Base-by-base conservation (phyloP, 2,113 vertebrate genomes). In the Poeciliopsis occidentalis region DNA sequence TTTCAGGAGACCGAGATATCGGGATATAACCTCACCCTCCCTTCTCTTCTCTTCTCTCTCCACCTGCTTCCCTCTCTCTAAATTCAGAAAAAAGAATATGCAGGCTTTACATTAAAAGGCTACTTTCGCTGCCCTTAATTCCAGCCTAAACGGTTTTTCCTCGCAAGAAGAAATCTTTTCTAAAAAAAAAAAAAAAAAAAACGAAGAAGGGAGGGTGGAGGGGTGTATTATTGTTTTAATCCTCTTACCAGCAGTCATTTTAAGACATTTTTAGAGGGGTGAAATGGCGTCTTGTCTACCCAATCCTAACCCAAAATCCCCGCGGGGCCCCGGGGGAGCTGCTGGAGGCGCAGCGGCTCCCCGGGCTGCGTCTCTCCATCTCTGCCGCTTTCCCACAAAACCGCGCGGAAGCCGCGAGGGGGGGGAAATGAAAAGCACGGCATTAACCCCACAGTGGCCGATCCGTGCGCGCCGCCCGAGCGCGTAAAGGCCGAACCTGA, bases 191-290 rank as follows among this genome's bases (percentile, higher is more conserved):
- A 31, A 31, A 31, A 31, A 31, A 31, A 31, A 31, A 31, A 29
- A 29, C 92, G 95, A 95, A 97, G 94, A 96, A 96, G 96, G 97
- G 96, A 97, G 89, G 89, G 95, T 96, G 96, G 96, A 97, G 96
- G 97, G 88, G 89, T 95, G 97, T 95, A 97, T 98, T 97, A 98
- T 97, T 96, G 92, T 96, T 96, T 97, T 99, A 99, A 99, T 99
- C 98, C 98, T 98, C 97, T 99, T 99, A 99, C 93, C 92, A 95
- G 94, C 95, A 96, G 95, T 97, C 96, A 97, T 95, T 97, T 96
- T 95, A 95, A 97, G 95, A 95, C 95, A 94, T 92, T 93, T 96
- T 96, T 94, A 95, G 95, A 95, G 95, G 51, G 95, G 95, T 95
- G 96, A 97, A 96, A 96, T 96, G 95, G 95, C 96, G 97, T 96